Conservation (phyloP, 2,113 vertebrate species). For the Pristiophorus japonicus region DNA sequence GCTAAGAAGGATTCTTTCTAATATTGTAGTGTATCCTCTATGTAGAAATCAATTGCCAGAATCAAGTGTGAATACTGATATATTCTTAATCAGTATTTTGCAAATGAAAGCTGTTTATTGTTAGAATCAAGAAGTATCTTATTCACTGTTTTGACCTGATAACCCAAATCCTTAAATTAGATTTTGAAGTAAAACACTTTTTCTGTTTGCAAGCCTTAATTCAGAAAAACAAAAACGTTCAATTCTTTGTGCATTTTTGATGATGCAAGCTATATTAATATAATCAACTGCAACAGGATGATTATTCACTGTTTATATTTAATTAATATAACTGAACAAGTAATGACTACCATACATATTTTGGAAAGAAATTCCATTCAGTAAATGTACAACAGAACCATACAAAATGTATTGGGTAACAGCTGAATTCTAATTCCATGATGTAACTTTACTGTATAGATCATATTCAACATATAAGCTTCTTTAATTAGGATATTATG, state of each 20-base stretch:
- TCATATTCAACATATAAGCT: background rate
- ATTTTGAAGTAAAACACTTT: background rate
- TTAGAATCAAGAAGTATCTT: background rate
- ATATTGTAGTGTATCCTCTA: background rate
- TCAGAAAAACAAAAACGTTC: background rate
- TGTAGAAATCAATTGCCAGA: background rate
- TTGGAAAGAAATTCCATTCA: background rate
- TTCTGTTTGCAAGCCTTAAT: background rate
- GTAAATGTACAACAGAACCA: background rate
- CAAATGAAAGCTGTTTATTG: background rate
- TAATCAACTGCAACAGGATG: background rate
- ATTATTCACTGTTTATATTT: background rate
- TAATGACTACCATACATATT: background rate
- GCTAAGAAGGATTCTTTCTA: background rate
- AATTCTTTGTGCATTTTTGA: background rate
- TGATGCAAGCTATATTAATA: background rate
- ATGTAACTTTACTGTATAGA: background rate
- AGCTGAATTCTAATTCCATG: background rate
- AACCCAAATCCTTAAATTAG: background rate
- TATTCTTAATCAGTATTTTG: background rate
- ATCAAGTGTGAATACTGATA: background rate
- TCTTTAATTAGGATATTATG: background rate
- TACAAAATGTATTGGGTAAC: background rate
- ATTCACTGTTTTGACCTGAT: background rate
- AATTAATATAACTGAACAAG: background rate